Evolutionary conservation across 2,113 vertebrate genomes (phyloP).

Genomic region (Osmerus mordax): DNA sequence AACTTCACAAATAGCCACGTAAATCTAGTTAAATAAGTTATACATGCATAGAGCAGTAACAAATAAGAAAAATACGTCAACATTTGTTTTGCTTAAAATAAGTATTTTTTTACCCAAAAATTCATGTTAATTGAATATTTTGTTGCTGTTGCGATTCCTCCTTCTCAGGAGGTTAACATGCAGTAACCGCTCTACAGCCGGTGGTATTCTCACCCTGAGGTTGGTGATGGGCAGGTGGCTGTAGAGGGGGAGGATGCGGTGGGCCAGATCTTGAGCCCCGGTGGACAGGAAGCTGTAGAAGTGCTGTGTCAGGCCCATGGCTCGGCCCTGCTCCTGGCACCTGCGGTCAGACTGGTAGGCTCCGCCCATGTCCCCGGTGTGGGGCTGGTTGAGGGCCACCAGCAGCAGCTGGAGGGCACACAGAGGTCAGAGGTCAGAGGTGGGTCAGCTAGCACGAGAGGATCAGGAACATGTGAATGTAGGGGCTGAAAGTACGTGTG

Average conservation of each 20-base stretch:
- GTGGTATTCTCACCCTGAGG: slow-evolving; percentile 83
- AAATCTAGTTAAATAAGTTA: too few relatives aligned
- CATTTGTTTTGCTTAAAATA: too few relatives aligned
- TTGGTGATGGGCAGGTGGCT: slow-evolving; percentile 86
- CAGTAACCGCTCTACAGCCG: background rate
- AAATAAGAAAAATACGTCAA: too few relatives aligned
- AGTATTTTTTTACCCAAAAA: too few relatives aligned
- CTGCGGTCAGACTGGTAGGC: slow-evolving; percentile 77
- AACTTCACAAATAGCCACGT: too few relatives aligned
- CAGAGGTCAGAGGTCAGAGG: background rate
- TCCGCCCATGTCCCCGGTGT: slow-evolving; percentile 80
- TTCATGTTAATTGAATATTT: too few relatives aligned
- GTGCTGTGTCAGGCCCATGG: slow-evolving; percentile 81
- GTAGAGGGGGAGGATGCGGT: slow-evolving; percentile 47
- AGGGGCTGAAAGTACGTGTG: too few relatives aligned
- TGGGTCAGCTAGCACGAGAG: too few relatives aligned
- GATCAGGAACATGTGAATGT: too few relatives aligned
- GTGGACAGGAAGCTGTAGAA: slow-evolving; percentile 92
- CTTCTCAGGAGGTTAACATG: background rate
- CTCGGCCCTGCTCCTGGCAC: slow-evolving; percentile 89
- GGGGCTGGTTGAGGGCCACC: slow-evolving; percentile 86
- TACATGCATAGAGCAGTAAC: too few relatives aligned
- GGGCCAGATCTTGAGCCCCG: slow-evolving; percentile 77
- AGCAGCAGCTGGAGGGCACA: slow-evolving; percentile 78
- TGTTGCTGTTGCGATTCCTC: too few relatives aligned